Evolutionary conservation across 2,888 invertebrate species (phyloP), one percentile per base, ranked within the genome.

Genomic region (Drosophila crucigera): DNA sequence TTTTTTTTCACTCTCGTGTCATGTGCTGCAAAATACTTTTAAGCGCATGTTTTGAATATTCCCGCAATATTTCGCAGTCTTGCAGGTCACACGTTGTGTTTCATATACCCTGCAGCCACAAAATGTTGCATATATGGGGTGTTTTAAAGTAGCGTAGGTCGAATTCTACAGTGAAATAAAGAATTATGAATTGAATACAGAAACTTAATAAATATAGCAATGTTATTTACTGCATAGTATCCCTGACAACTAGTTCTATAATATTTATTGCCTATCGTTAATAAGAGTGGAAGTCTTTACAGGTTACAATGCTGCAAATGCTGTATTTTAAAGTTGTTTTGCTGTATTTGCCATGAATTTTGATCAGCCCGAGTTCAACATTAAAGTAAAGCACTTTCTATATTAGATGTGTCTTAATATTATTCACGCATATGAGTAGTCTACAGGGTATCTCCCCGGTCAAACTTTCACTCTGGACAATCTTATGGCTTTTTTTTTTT

Each of bases 31-130:
- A 83, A 88, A 83, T 88, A 86, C 79, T 79, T 90, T 83, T 70
- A 75, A 90, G 89, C 78, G 90, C 87, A 87, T 87, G 89, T 84
- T 87, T 89, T 90, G 91, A 87, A 90, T 87, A 90, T 89, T 89
- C 84, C 83, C 68, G 89, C 68, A 76, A 90, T 90, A 78, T 88
- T 88, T 85, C 58, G 72, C 58, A 68, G 68, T 69, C 71, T 78
- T 74, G 66, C 63, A 60, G 63, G 72, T 61, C 78, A 76, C 63
- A 76, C 80, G 52, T 33, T 41, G 55, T 63, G 28, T 55, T 59
- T 55, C 9, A 16, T n/a, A 55, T 52, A 69, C 64, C 76, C 65
- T 67, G 35, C 53, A 25, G 33, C 22, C 11, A 28, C 43, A n/a
- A 31, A 35, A 2, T 0, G 14, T 25, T 39, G 3, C 31, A 16